Percentiles rank a stretch among this genome's conserved stretches.
These are phyloP conservation scores for Sitta carolinensis DNA, from an alignment of 2,797 vertebrate species.

Conservation along the genomic window DNA sequence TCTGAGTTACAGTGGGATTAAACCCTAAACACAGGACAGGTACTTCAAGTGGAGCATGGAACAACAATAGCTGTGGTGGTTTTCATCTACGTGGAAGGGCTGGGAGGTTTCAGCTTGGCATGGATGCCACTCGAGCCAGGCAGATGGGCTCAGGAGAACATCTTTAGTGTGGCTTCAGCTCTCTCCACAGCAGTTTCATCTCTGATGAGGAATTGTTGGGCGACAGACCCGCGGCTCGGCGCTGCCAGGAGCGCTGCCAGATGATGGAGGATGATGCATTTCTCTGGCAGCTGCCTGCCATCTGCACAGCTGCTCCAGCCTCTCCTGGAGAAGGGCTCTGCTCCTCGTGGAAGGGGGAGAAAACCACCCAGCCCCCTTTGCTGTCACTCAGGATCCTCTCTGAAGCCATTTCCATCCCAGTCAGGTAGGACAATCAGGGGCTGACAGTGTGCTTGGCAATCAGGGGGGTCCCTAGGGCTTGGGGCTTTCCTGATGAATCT, in stretches of 20 bases:
- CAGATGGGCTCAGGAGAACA: not conserved
- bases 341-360: not conserved
- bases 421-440: not conserved
- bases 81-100: fast-evolving
- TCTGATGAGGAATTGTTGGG: not conserved
- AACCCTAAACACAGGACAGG: not conserved
- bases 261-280: not conserved
- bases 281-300: conserved; percentile 3
- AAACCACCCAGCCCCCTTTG: not conserved
- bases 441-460: not conserved
- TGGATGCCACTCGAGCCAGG: not conserved
- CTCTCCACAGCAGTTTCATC: not conserved
- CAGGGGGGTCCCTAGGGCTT: not conserved
- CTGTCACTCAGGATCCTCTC: not conserved
- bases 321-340: not conserved
- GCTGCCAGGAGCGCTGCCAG: not conserved
- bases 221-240: not conserved
- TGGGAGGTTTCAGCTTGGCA: not conserved
- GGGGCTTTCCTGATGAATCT: not conserved
- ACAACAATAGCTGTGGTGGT: fast-evolving
- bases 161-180: not conserved
- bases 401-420: not conserved
- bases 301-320: conserved; percentile 3
- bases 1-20: fast-evolving
- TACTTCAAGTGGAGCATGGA: fast-evolving